Evolutionary conservation across 2,888 invertebrate genomes (phyloP), one percentile per base, ranked within the genome.

Genomic region (Apamea crenata): DNA sequence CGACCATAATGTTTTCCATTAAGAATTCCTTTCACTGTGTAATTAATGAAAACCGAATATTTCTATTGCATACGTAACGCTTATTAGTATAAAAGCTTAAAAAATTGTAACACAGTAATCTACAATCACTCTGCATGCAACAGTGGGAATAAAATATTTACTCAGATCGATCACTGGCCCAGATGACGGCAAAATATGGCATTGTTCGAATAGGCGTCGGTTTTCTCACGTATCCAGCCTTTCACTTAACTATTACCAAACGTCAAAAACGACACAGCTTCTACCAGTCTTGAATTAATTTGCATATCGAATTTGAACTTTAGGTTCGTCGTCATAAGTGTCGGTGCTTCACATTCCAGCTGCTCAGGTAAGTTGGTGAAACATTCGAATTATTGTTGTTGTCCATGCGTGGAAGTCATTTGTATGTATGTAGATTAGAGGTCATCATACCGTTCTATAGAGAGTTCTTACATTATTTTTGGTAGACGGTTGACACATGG

Each of bases 211-310:
- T 93, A 95, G 94, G 95, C 95, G 95, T 95, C 93, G 93, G 94
- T 95, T 96, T 96, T 96, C 96, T 96, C 96, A 96, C 96, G 95
- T 95, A 94, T 92, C 90, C 92, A 91, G 94, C 96, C 96, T 96
- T 96, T 96, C 96, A 96, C 96, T 96, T 94, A 94, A 93, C 94
- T 94, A 96, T 95, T 95, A 95, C 95, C 94, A 95, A 95, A 96
- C 94, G 92, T 90, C 90, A 89, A 84, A 84, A 91, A 92, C 84
- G 89, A 87, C 84, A 88, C 79, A 79, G 56, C 32, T 63, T 59
- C 71, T 87, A 78, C 86, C 40, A 73, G 56, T 71, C 36, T 74
- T 8, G 25, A 78, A 80, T 47, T 50, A 10, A 82, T 77, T 65
- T 29, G 32, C 72, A 82, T 77, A 77, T 53, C 68, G 29, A 94